A percentile compares a stretch with the other conserved stretches of the same genome.
phyloP scores from a whole-genome alignment of 2,888 invertebrate species.

The Merodon equestris region DNA sequence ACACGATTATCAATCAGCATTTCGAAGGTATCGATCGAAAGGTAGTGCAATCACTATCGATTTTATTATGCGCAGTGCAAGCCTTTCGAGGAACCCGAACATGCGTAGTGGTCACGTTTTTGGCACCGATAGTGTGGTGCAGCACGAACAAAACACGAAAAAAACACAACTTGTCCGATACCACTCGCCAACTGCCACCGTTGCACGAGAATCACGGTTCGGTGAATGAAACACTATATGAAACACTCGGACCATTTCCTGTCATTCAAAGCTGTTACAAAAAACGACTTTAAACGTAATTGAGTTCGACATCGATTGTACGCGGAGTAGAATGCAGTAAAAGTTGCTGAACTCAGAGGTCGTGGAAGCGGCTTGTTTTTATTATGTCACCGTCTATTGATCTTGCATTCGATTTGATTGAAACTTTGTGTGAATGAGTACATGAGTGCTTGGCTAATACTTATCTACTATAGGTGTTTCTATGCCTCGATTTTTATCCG shows the following conservation, averaged over 20 bases:
- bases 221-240: slow-evolving; percentile 45
- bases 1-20: slow-evolving; percentile 11
- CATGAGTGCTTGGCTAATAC: no score
- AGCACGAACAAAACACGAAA: no score
- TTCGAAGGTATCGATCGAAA: slow-evolving; percentile 41
- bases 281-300: slow-evolving; percentile 10
- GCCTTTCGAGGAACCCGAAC: slow-evolving; percentile 29
- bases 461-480: no score
- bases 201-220: no score
- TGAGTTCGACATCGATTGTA: no score
- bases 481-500: no score
- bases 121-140: slow-evolving; percentile 30
- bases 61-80: slow-evolving; percentile 58
- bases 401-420: no score
- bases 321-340: slow-evolving; percentile 31
- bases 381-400: slow-evolving; percentile 49
- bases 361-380: slow-evolving; percentile 3
- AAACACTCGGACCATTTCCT: slow-evolving; percentile 42
- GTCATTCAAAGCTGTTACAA: slow-evolving; percentile 26
- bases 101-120: slow-evolving; percentile 56
- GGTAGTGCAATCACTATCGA: slow-evolving; percentile 20
- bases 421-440: no score
- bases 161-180: slow-evolving; percentile 40
- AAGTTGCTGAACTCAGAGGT: slow-evolving; percentile 59
- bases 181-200: not conserved